Conservation (phyloP, 2,113 vertebrate species). For the Neodontobutis hainanensis region DNA sequence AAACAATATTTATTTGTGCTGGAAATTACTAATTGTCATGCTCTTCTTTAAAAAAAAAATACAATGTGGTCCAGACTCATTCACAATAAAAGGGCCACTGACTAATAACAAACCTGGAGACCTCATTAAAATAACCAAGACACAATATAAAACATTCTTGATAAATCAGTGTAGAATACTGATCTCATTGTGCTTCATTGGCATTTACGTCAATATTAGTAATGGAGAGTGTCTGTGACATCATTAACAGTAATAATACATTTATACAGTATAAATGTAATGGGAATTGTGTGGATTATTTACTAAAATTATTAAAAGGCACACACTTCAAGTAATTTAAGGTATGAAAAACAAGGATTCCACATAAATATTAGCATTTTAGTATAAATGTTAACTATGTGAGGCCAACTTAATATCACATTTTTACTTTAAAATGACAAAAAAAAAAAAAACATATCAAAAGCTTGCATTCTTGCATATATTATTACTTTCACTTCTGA, state of each 20-base stretch:
- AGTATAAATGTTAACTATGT: no score
- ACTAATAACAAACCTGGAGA: neutral
- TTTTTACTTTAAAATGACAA: constrained; percentile 19
- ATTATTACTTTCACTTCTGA: constrained; percentile 60
- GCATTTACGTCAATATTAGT: constrained; percentile 14
- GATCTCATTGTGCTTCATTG: constrained; percentile 32
- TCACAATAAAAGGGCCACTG: constrained; percentile 25
- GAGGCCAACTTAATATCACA: neutral
- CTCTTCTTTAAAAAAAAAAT: neutral
- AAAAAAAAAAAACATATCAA: no score
- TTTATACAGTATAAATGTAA: neutral
- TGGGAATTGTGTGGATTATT: constrained; percentile 6
- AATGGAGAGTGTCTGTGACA: constrained; percentile 20
- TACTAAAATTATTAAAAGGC: constrained; percentile 31
- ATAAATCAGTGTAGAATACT: neutral
- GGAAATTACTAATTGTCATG: constrained; percentile 66
- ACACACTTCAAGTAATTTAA: constrained; percentile 81
- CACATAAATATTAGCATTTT: no score
- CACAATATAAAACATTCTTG: neutral
- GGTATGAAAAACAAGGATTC: constrained; percentile 54
- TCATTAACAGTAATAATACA: neutral
- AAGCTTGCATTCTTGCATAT: constrained; percentile 64
- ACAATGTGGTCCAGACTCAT: neutral
- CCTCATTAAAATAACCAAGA: neutral
- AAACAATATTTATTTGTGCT: constrained; percentile 73